These are phyloP conservation scores for Malurus leucopterus DNA, from an alignment of 2,797 vertebrate species.

Conservation along the genomic window DNA sequence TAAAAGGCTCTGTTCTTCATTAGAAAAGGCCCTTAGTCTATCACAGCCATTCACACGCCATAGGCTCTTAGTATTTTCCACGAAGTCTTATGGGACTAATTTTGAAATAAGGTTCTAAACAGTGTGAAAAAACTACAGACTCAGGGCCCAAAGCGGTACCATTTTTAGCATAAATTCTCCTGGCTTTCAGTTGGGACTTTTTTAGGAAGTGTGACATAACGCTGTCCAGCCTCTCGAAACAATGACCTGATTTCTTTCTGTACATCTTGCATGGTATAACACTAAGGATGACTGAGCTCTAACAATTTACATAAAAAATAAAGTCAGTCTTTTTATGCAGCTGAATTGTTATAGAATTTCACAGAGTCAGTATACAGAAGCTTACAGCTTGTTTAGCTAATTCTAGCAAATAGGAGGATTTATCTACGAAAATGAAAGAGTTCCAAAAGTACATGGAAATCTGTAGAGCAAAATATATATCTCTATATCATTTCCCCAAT, in stretches of 20 bases:
- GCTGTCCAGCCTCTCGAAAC: background rate
- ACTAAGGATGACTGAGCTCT: background rate
- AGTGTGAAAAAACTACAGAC: background rate
- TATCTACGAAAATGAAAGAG: conserved; percentile 3
- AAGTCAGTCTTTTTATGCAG: background rate
- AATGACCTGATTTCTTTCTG: background rate
- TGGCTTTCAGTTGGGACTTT: background rate
- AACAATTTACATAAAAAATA: background rate
- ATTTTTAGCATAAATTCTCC: background rate
- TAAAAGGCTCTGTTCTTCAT: background rate
- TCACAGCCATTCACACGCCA: background rate
- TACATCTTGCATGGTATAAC: background rate
- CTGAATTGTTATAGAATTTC: background rate
- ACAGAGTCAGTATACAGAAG: background rate
- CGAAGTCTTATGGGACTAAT: background rate
- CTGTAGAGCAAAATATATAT: conserved; percentile 69
- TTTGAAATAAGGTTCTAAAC: background rate
- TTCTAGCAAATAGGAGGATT: background rate
- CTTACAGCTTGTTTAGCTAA: background rate
- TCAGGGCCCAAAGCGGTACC: background rate
- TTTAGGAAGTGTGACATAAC: background rate
- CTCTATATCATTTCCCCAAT: conserved; percentile 48
- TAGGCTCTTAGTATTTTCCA: background rate
- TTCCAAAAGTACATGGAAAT: conserved; percentile 27
- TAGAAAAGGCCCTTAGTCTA: background rate